Evolutionary conservation across 2,888 invertebrate species (phyloP).

Genomic region (Salticus scenicus): DNA sequence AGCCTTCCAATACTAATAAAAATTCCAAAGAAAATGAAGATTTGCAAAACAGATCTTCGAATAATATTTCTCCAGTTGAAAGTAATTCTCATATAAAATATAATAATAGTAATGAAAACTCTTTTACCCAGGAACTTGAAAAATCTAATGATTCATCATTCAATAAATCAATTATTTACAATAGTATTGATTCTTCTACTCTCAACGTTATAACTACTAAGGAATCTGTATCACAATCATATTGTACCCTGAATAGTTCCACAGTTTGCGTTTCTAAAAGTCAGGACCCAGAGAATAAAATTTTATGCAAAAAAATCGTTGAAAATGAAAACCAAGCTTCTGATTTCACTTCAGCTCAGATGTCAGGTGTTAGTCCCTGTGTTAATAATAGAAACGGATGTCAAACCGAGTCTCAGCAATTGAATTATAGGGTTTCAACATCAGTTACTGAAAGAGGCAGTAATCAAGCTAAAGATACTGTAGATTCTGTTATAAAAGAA

Average conservation of each 20-base stretch:
- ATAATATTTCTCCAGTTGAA: background rate
- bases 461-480: conserved; percentile 25
- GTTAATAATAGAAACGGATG: conserved; percentile 1
- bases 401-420: conserved; percentile 37
- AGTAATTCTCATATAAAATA: background rate
- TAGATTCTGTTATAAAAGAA: conserved; percentile 5
- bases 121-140: background rate
- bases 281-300: background rate
- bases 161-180: background rate
- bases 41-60: background rate
- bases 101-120: background rate
- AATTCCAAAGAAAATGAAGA: background rate
- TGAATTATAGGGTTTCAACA: conserved; percentile 51
- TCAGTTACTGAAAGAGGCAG: conserved; percentile 38
- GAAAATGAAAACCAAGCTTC: conserved; percentile 22
- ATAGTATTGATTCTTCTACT: background rate
- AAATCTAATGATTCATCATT: background rate
- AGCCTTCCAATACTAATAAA: background rate
- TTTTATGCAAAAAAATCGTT: background rate
- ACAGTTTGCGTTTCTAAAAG: background rate
- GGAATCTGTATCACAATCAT: background rate
- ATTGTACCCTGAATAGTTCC: background rate
- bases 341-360: conserved; percentile 4
- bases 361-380: conserved; percentile 34
- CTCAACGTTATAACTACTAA: background rate